Conservation (phyloP, 1,140 invertebrate species). For the Pachyrhynchus sulphureomaculatus region DNA sequence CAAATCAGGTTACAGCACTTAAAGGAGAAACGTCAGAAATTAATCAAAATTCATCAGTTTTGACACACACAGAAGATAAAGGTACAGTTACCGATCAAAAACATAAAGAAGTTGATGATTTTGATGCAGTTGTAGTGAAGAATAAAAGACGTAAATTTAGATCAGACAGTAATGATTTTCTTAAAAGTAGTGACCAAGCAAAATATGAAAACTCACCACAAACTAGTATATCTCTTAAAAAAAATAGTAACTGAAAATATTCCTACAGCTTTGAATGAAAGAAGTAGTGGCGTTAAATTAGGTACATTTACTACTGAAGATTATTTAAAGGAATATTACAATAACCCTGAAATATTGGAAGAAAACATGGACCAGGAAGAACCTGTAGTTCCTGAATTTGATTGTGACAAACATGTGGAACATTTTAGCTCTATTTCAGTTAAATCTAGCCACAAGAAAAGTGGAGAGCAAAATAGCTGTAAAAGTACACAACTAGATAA, state of each 20-base stretch:
- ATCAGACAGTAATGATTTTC: neutral
- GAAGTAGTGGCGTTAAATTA: neutral
- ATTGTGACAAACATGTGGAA: neutral
- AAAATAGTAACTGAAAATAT: too few relatives aligned
- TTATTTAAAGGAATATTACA: constrained; percentile 6
- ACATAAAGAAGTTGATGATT: neutral
- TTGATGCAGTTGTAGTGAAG: neutral
- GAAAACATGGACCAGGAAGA: neutral
- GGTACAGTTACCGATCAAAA: neutral
- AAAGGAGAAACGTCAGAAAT: too few relatives aligned
- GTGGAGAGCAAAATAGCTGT: too few relatives aligned
- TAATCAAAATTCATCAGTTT: too few relatives aligned
- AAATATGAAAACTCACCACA: neutral
- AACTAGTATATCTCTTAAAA: too few relatives aligned
- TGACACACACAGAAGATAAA: neutral
- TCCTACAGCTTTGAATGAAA: too few relatives aligned
- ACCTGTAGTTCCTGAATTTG: too few relatives aligned
- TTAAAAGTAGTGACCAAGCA: neutral
- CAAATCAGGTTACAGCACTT: neutral
- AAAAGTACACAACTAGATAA: neutral
- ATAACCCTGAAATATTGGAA: neutral
- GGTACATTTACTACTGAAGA: constrained; percentile 13
- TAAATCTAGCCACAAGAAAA: too few relatives aligned
- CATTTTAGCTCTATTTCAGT: neutral
- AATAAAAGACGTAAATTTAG: constrained; percentile 1